Base-by-base conservation (phyloP, 2,888 invertebrate genomes). In the Lithophane semibrunnea region DNA sequence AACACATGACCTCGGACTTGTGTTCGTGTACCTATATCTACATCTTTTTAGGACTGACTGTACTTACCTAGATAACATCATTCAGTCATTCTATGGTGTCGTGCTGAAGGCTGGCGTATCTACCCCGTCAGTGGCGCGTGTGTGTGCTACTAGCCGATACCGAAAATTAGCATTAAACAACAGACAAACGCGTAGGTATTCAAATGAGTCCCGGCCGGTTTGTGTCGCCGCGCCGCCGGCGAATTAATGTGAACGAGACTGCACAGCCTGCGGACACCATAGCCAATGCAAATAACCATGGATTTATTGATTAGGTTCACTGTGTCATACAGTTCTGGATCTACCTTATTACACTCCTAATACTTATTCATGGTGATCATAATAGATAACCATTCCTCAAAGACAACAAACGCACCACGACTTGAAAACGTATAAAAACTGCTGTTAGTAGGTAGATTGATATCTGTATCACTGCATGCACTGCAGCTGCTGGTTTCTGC, bases 161-260 rank as follows among this genome's bases (percentile, higher is more conserved):
- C 77, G 77, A 66, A 70, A 70, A 91, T 91, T 91, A 83, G 86
- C 91, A 91, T 91, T 73, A 84, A 88, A 91, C 91, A 91, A 88
- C 84, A 81, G 75, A 73, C 84, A 87, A 89, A 89, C 85, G 77
- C 84, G 77, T 87, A 37, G 37, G 37, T 37, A 91, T 91, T 88
- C 88, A 88, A 90, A 91, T 91, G 89, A 87, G 88, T 56, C 70
- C 44, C 66, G 65, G 79, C 76, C 84, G 84, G 69, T 82, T 80
- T 79, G 87, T 86, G 83, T 85, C 80, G 72, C 73, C 73, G 69
- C 82, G 67, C 47, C 65, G n/a, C 56, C 79, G 68, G 78, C 77
- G 82, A 86, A 86, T 86, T 79, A 84, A 86, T 83, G 73, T 60
- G 71, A 29, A 44, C 65, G 69, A 72, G 58, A 10, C 71, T 78